Conservation (phyloP, 1,140 invertebrate species). For the Trichonephila clavata region DNA sequence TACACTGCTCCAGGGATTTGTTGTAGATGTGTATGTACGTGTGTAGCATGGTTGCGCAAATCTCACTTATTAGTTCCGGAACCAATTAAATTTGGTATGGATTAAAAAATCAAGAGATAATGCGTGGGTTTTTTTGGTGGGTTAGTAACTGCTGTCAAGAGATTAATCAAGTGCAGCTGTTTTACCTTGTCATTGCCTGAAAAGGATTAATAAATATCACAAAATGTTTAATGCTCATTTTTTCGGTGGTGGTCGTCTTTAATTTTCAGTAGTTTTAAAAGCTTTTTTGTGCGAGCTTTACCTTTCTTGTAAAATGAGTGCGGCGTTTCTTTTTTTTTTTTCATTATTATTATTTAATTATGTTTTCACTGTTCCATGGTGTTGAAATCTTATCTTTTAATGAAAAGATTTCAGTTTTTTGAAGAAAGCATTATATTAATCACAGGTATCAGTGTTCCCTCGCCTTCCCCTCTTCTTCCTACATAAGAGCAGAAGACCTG, state of each 20-base stretch:
- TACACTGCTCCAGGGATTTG: background rate
- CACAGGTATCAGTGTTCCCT: no score
- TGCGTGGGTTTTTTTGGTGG: background rate
- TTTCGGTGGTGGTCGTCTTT: background rate
- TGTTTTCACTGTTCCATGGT: no score
- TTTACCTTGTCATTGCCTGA: background rate
- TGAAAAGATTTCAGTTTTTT: no score
- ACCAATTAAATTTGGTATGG: background rate
- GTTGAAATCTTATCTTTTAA: no score
- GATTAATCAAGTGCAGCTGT: constrained; percentile 20
- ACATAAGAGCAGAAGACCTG: no score
- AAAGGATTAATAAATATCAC: constrained; percentile 6
- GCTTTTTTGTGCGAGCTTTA: background rate
- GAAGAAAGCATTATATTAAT: no score
- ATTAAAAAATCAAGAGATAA: background rate
- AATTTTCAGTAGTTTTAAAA: background rate
- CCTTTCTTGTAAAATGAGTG: background rate
- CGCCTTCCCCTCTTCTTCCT: no score
- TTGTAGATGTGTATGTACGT: background rate
- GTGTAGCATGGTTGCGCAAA: background rate
- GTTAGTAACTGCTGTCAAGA: background rate
- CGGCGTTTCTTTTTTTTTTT: background rate
- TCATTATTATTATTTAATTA: background rate
- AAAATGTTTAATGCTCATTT: background rate
- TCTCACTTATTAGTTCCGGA: background rate